Evolutionary conservation across 2,113 vertebrate species (phyloP), one percentile per base, ranked within the genome.

Genomic region (Pollachius pollachius): DNA sequence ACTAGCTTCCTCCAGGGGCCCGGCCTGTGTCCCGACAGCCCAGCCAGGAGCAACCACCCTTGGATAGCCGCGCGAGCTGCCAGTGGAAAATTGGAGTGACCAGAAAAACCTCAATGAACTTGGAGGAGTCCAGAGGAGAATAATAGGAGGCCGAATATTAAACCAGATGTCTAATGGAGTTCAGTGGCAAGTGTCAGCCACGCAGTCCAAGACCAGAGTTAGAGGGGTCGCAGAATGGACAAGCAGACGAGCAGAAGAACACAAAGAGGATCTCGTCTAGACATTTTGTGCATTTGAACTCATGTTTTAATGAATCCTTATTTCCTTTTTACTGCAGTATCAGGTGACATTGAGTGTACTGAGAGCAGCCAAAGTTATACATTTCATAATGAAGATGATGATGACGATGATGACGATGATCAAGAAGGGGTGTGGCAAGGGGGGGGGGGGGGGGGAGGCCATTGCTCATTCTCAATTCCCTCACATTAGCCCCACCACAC

Each of bases 31-130:
- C 80, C 85, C 91, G 88, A 91, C 81, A 88, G 77, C 66, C 83
- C 82, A 91, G 41, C 91, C 88, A 92, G 86, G 77, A 90, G 88
- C 87, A 92, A 93, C 90, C 89, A 92, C 90, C 90, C 90, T 91
- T 90, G 92, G 91, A 91, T 91, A 90, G 90, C 90, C 92, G 92
- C 78, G 66, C 81, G 75, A 78, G 84, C 91, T 92, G 92, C 90
- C 92, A 93, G 88, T 90, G 92, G 92, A 93, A 93, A 93, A 91
- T 87, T 93, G 90, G 89, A 92, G 85, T 88, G 89, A 92, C 87
- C 90, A 92, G 78, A 91, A 92, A 93, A 93, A 91, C 92, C 92
- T 92, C 92, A 92, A 80, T 89, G 88, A 90, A 91, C 87, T 92
- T 93, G 92, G 91, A 93, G 88, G 84, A 83, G 84, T 90, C 84